These are phyloP conservation scores for Oryzias melastigma DNA, from an alignment of 2,113 vertebrate species.

Conservation along the genomic window DNA sequence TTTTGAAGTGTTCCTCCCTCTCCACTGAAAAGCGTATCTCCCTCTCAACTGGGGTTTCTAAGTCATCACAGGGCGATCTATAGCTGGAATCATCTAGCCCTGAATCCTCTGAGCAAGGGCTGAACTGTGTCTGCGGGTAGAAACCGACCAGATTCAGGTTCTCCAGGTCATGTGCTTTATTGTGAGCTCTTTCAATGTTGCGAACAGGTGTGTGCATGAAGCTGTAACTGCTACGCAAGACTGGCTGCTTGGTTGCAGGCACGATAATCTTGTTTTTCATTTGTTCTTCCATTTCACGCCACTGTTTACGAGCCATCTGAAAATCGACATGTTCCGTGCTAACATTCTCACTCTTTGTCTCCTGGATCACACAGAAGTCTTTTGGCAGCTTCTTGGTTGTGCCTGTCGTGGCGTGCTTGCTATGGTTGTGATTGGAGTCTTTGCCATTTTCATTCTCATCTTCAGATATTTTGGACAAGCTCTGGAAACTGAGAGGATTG, in stretches of 20 bases:
- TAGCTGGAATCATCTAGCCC: constrained; percentile 78
- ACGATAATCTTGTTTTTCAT: constrained; percentile 68
- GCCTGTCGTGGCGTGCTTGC: constrained; percentile 39
- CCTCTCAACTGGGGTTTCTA: constrained; percentile 73
- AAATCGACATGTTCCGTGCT: constrained; percentile 82
- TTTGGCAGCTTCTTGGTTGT: constrained; percentile 74
- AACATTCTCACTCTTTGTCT: constrained; percentile 79
- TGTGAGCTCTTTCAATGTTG: constrained; percentile 72
- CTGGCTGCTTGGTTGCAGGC: constrained; percentile 58
- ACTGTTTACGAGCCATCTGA: constrained; percentile 77
- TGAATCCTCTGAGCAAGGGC: constrained; percentile 80
- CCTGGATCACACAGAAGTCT: constrained; percentile 82
- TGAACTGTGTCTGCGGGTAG: constrained; percentile 73
- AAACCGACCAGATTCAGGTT: constrained; percentile 65
- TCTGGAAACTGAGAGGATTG: constrained; percentile 60
- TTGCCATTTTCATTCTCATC: constrained; percentile 71
- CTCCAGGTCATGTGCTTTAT: constrained; percentile 66
- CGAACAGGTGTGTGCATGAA: constrained; percentile 81
- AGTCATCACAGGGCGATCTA: constrained; percentile 74
- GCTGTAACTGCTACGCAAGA: constrained; percentile 72
- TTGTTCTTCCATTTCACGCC: constrained; percentile 79
- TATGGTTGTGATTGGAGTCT: constrained; percentile 48
- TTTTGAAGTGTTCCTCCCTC: constrained; percentile 70
- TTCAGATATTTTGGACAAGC: constrained; percentile 77
- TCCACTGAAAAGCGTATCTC: constrained; percentile 76